These are phyloP conservation scores for Macroramphosus scolopax DNA, from an alignment of 2,797 vertebrate genomes.

Conservation along the genomic window DNA sequence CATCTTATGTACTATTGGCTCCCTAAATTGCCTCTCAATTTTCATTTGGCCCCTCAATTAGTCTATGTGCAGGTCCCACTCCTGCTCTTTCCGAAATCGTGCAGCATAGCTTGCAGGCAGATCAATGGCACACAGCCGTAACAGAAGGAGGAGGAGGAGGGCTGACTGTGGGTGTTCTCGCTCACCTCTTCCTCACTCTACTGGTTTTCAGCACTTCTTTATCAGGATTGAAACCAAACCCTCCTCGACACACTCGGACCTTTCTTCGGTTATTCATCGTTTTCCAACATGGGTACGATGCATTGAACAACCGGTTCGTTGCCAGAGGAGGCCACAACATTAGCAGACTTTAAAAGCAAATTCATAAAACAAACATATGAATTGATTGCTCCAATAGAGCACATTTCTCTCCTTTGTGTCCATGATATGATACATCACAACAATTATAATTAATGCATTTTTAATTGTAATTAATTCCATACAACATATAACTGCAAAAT, in stretches of 20 bases:
- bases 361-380: no score
- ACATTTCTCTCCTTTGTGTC: no score
- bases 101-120: constrained; percentile 35
- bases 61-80: constrained; percentile 26
- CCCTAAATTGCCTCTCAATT: constrained; percentile 69
- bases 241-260: not conserved
- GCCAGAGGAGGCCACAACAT: no score
- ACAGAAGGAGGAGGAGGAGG: constrained; percentile 15
- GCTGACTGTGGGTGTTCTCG: constrained; percentile 27
- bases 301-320: no score
- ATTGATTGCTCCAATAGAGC: no score
- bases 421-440: no score
- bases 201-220: constrained; percentile 33
- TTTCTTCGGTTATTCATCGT: constrained; percentile 1
- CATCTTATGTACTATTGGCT: constrained; percentile 44
- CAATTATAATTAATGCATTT: no score
- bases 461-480: no score
- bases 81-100: constrained; percentile 22
- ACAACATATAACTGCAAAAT: no score
- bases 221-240: constrained; percentile 9
- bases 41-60: constrained; percentile 66
- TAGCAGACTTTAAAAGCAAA: no score
- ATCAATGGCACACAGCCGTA: constrained; percentile 51
- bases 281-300: not conserved
- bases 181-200: constrained; percentile 14